A percentile compares a stretch with the other conserved stretches of the same genome.
These are phyloP conservation scores for Oxyteleia sp. DNA, from an alignment of 2,888 invertebrate species.

Conservation along the genomic window DNA sequence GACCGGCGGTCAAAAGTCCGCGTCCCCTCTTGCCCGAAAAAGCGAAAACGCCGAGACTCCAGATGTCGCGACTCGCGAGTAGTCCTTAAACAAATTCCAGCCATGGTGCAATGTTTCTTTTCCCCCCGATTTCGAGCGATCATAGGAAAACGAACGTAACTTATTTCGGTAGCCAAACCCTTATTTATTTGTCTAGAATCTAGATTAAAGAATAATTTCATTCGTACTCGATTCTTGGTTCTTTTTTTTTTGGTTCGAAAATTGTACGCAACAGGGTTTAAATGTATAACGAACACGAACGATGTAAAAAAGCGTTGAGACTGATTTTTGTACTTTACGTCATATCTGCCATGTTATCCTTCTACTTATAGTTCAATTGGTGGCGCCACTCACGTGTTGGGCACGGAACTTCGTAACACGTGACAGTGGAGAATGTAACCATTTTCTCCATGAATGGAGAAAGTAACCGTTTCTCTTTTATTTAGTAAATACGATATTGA, in stretches of 20 bases:
- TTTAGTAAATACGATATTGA: too few relatives aligned
- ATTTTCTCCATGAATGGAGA: too few relatives aligned
- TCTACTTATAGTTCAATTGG: slow-evolving; percentile 82
- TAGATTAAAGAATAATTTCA: slow-evolving; percentile 48
- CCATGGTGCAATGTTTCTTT: slow-evolving; percentile 77
- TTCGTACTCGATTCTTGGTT: background rate
- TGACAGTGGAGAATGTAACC: too few relatives aligned
- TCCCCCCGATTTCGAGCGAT: slow-evolving; percentile 34
- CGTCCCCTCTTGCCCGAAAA: too few relatives aligned
- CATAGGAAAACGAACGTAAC: slow-evolving; percentile 41
- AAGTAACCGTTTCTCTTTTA: too few relatives aligned
- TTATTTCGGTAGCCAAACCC: slow-evolving; percentile 45
- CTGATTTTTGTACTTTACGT: slow-evolving; percentile 79
- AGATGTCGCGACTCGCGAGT: slow-evolving; percentile 22
- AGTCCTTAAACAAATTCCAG: slow-evolving; percentile 67
- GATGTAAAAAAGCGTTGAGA: slow-evolving; percentile 53
- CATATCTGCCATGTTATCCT: slow-evolving; percentile 78
- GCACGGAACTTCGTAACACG: too few relatives aligned
- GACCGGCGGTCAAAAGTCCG: too few relatives aligned
- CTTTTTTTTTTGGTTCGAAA: slow-evolving; percentile 21
- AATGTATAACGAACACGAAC: slow-evolving; percentile 61
- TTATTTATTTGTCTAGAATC: slow-evolving; percentile 47
- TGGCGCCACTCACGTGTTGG: too few relatives aligned
- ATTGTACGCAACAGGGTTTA: slow-evolving; percentile 62
- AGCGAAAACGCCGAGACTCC: too few relatives aligned